Percentiles rank a stretch among this genome's conserved stretches.
Evolutionary conservation across 2,113 vertebrate genomes (phyloP).

Genomic region (Chlamydotis undulata): DNA sequence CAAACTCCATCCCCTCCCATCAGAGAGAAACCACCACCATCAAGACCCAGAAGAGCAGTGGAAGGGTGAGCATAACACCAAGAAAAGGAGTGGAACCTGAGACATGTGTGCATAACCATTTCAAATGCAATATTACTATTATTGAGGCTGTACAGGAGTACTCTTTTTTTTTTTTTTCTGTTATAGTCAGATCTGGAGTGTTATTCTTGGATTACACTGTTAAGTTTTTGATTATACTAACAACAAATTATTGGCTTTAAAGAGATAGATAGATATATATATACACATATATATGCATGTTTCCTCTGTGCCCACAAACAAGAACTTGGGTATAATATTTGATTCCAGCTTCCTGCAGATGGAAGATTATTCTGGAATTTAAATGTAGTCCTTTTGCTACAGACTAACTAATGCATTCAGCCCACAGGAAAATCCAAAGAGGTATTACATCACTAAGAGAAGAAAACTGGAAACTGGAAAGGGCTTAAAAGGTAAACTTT

Average conservation of each 20-base stretch:
- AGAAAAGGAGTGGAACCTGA: neutral
- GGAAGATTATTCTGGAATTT: constrained; percentile 34
- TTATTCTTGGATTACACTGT: constrained; percentile 8
- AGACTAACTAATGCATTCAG: neutral
- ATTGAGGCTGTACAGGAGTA: neutral
- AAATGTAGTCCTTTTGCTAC: constrained; percentile 25
- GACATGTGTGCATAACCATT: neutral
- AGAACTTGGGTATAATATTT: constrained; percentile 5
- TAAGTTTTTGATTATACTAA: neutral
- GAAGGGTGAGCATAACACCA: neutral
- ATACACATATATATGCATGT: accelerated
- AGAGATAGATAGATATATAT: neutral
- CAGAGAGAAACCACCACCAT: neutral
- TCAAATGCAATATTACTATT: neutral
- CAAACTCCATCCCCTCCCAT: accelerated
- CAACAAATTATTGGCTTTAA: neutral
- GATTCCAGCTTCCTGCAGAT: constrained; percentile 10
- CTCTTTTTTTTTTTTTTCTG: neutral
- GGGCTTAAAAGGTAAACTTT: neutral
- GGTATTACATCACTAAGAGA: neutral
- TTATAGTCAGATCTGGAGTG: neutral
- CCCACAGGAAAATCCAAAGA: constrained; percentile 15
- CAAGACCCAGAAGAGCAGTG: neutral
- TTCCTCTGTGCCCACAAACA: neutral
- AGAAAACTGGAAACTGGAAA: neutral